Conservation (phyloP, 2,888 invertebrate genomes). For the Tethea ocularis region DNA sequence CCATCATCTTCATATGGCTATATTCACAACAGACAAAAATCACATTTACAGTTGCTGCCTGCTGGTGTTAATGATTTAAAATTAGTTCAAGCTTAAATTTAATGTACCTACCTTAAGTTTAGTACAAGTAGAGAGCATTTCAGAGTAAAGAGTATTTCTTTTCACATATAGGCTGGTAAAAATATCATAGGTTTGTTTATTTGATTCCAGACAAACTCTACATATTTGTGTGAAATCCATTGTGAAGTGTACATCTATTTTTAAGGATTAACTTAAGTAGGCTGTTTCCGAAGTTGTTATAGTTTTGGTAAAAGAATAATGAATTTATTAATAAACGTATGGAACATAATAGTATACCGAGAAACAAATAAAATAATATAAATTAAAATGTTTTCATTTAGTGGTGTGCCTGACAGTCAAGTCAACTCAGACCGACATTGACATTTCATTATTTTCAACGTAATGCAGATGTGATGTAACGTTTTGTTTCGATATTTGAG, state of each 20-base stretch:
- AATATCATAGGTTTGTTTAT: conserved; percentile 64
- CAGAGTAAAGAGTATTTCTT: conserved; percentile 61
- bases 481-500: too few species aligned
- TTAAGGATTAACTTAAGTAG: background rate
- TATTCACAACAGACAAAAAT: conserved; percentile 28
- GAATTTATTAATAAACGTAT: background rate
- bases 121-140: conserved; percentile 68
- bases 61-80: too few species aligned
- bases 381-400: too few species aligned
- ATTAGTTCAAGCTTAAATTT: too few species aligned
- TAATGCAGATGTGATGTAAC: too few species aligned
- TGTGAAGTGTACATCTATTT: background rate
- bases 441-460: too few species aligned
- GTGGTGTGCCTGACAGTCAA: too few species aligned
- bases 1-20: conserved; percentile 65
- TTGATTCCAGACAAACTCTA: conserved; percentile 64
- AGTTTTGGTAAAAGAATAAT: background rate
- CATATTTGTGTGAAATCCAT: conserved; percentile 68
- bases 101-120: conserved; percentile 59
- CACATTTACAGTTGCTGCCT: too few species aligned
- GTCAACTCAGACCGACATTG: too few species aligned
- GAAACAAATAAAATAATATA: too few species aligned
- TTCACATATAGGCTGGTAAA: conserved; percentile 63
- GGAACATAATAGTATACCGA: background rate
- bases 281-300: background rate